phyloP scores from a whole-genome alignment of 92 coral and sea anemone genomes.

The Micromussa lordhowensis region DNA sequence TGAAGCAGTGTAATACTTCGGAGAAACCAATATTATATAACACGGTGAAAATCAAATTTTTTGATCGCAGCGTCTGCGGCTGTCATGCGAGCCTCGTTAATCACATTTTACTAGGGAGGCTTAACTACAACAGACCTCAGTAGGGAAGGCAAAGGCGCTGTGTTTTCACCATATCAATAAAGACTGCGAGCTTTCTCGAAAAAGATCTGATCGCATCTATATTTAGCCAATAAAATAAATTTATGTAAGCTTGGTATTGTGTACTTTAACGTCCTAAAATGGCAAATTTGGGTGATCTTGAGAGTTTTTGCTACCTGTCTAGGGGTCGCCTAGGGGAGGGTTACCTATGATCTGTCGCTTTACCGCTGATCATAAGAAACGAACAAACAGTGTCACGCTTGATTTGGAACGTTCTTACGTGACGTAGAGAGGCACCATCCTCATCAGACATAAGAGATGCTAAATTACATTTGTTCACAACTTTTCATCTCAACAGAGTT shows the following conservation, averaged over 20 bases:
- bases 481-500: too few species aligned
- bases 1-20: background rate
- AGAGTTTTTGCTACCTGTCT: background rate
- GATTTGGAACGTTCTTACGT: too few species aligned
- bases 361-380: background rate
- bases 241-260: too few species aligned
- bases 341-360: background rate
- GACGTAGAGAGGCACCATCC: too few species aligned
- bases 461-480: too few species aligned
- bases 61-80: background rate
- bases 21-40: background rate
- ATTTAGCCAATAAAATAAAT: too few species aligned
- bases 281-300: background rate
- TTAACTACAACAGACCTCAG: background rate
- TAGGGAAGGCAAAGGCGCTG: background rate
- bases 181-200: background rate
- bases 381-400: background rate
- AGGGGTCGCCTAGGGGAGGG: background rate
- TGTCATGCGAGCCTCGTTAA: too few species aligned
- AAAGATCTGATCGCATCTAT: too few species aligned
- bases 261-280: too few species aligned
- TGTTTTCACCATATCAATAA: background rate
- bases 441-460: too few species aligned
- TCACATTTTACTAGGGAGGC: slow-evolving; percentile 1
- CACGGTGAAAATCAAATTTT: background rate